Evolutionary conservation across 64 coral and sea anemone species (phyloP), one percentile per base, ranked within the genome.

Genomic region (Pachyseris speciosa): DNA sequence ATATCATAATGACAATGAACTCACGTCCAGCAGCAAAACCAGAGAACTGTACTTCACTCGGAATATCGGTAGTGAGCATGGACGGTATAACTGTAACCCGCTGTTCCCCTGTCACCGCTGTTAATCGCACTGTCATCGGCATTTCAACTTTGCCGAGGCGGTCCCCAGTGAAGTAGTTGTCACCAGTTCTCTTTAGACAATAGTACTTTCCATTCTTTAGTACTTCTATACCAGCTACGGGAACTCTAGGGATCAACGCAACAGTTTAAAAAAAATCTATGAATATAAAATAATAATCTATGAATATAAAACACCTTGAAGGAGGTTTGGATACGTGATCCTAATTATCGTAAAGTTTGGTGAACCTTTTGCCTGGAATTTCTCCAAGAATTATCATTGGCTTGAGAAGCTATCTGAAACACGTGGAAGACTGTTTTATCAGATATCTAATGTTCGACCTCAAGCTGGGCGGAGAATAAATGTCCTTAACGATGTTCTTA

Each of bases 141-240:
- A 95, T 74, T 3, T 73, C 64, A 1, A 95, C 33, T 65, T 92
- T 73, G n/a, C 94, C 94, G 0, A 91, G 74, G 13, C 89, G 74
- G 22, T 73, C 73, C 4, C 64, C 80, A 2, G 78, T 30, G 83
- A 95, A 95, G 53, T 87, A 87, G 42, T 95, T 95, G 66, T 95
- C 89, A 63, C 29, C 31, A n/a, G 63, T 88, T n/a, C 94, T 75
- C 30, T 87, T 95, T 3, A 95, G 41, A 34, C 94, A 95, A 20
- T 80, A 70, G 29, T 90, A 90, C 33, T 72, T 91, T 31, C 83
- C 88, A 64, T 95, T 91, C 59, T 95, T 95, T 19, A 86, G 59
- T 6, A 95, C 87, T 44, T 95, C 93, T 28, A 95, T 91, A 16
- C 93, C 93, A 60, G 87, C 93, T 39, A 95, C 88, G 2, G 93